These are phyloP conservation scores for Pristionchus fissidentatus DNA, from an alignment of 2,888 invertebrate genomes.

Conservation along the genomic window DNA sequence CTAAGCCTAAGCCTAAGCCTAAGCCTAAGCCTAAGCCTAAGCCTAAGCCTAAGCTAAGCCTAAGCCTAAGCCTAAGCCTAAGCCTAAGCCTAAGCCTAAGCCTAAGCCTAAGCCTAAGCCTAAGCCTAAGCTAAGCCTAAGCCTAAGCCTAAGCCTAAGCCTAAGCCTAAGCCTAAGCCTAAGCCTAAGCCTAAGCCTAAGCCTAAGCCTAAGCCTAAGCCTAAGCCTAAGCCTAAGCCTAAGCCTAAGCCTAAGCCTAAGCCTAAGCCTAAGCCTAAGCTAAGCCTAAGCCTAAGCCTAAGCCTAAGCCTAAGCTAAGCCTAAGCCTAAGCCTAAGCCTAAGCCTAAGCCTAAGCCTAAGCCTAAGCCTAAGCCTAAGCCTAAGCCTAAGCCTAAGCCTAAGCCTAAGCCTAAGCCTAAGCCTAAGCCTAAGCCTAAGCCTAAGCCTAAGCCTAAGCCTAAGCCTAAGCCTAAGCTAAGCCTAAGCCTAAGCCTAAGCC, in stretches of 20 bases:
- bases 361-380: not conserved
- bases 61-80: too few species aligned
- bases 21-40: too few species aligned
- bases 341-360: not conserved
- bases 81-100: too few species aligned
- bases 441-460: slow-evolving; percentile 48
- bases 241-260: not conserved
- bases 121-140: too few species aligned
- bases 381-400: not conserved
- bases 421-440: slow-evolving; percentile 37
- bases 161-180: too few species aligned
- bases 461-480: slow-evolving; percentile 34
- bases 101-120: too few species aligned
- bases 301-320: slow-evolving; percentile 1
- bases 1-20: too few species aligned
- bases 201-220: too few species aligned
- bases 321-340: not conserved
- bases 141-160: too few species aligned
- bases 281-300: not conserved
- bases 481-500: slow-evolving; percentile 43
- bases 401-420: not conserved
- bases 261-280: slow-evolving; percentile 3
- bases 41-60: too few species aligned
- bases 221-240: not conserved
- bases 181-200: too few species aligned